Evolutionary conservation across 2,888 invertebrate genomes (phyloP).

Genomic region (Drosophila fulvimacula): DNA sequence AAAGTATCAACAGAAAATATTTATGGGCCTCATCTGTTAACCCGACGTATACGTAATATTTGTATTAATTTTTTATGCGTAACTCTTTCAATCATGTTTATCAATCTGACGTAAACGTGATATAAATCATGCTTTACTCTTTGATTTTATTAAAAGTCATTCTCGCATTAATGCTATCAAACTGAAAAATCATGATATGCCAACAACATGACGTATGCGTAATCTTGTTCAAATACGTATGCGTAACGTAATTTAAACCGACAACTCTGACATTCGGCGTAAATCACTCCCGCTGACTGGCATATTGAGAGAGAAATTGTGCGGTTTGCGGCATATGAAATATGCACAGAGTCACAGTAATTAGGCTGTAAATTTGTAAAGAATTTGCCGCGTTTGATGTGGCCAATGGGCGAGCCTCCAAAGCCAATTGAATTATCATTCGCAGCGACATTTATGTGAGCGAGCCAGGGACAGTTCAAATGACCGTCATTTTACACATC

Average conservation of each 20-base stretch:
- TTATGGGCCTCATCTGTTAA: neutral
- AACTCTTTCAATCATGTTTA: too few relatives aligned
- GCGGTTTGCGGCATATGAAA: constrained; percentile 15
- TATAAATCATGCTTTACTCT: neutral
- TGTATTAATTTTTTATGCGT: too few relatives aligned
- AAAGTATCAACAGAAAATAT: constrained; percentile 8
- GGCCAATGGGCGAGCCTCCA: constrained; percentile 15
- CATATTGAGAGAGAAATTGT: constrained; percentile 48
- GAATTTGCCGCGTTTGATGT: constrained; percentile 7
- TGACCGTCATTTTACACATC: constrained; percentile 72
- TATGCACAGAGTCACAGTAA: constrained; percentile 18
- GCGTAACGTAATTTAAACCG: constrained; percentile 2
- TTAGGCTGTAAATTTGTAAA: constrained; percentile 22
- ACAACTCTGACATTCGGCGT: constrained; percentile 6
- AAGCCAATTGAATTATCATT: constrained; percentile 55
- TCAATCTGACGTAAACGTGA: neutral
- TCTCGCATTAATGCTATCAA: neutral
- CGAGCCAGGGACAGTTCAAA: constrained; percentile 26
- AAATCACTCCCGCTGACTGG: constrained; percentile 18
- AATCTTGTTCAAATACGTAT: neutral
- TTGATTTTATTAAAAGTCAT: neutral
- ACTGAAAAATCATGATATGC: neutral
- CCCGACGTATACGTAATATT: neutral
- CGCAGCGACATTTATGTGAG: constrained; percentile 34
- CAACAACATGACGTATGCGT: constrained; percentile 10